These are phyloP conservation scores for Aplidium turbinatum DNA, from an alignment of 23 tunicate species.

Conservation along the genomic window DNA sequence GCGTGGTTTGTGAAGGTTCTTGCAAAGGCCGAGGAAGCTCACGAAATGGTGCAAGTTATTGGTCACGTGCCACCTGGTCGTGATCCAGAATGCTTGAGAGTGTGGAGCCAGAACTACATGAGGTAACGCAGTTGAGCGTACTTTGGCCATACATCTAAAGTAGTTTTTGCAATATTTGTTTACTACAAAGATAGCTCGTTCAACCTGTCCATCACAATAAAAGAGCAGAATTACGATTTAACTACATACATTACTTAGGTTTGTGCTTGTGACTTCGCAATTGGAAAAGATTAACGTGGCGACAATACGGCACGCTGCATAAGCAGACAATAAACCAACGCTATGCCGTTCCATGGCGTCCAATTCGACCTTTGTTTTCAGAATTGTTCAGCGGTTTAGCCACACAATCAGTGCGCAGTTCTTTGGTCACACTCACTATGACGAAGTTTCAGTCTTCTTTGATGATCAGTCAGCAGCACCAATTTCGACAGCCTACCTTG, in stretches of 20 bases:
- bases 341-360: no score
- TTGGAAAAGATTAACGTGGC: no score
- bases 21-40: constrained; percentile 22
- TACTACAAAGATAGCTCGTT: no score
- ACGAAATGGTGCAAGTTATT: constrained; percentile 65
- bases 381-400: constrained; percentile 53
- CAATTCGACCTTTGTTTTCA: background rate
- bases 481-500: constrained; percentile 58
- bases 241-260: no score
- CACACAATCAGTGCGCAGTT: constrained; percentile 49
- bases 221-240: no score
- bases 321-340: no score
- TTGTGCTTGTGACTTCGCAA: no score
- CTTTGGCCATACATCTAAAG: no score
- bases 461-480: background rate
- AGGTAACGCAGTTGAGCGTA: constrained; percentile 9
- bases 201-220: no score
- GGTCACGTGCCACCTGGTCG: constrained; percentile 80
- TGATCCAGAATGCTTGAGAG: constrained; percentile 46
- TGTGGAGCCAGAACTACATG: constrained; percentile 53
- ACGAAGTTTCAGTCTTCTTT: constrained; percentile 47
- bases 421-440: constrained; percentile 72
- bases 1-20: constrained; percentile 57
- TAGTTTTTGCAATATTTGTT: no score
- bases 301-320: no score